phyloP scores from a whole-genome alignment of 2,797 vertebrate species.

The Chromis chromis region DNA sequence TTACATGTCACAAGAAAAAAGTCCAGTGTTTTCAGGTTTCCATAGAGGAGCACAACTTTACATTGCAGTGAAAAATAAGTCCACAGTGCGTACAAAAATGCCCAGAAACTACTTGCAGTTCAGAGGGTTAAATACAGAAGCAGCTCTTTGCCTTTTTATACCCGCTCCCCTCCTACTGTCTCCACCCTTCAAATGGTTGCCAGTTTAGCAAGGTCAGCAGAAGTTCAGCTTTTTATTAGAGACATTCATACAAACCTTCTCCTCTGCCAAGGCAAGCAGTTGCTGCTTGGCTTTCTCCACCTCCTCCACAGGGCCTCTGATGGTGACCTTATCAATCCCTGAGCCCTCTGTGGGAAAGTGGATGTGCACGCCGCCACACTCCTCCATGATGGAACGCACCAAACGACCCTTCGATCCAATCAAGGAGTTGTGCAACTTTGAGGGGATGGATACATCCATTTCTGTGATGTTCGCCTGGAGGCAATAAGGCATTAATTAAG shows the following conservation, averaged over 20 bases:
- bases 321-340: conserved; percentile 95
- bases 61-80: too few relatives aligned
- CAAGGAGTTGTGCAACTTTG: conserved; percentile 96
- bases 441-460: conserved; percentile 95
- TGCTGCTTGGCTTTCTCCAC: conserved; percentile 98
- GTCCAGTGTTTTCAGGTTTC: too few relatives aligned
- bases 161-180: background rate
- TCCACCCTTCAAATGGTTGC: conserved; percentile 13
- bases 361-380: conserved; percentile 98
- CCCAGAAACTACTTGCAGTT: too few relatives aligned
- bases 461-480: conserved; percentile 95
- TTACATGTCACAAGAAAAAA: too few relatives aligned
- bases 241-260: conserved; percentile 88
- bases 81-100: too few relatives aligned
- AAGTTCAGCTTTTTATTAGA: conserved; percentile 40
- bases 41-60: too few relatives aligned
- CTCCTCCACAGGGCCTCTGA: conserved; percentile 93
- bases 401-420: conserved; percentile 98
- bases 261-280: conserved; percentile 95
- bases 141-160: conserved; percentile 3
- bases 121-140: conserved; percentile 7
- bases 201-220: conserved; percentile 22
- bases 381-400: conserved; percentile 99
- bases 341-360: conserved; percentile 98
- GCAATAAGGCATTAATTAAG: conserved; percentile 4